Conservation (phyloP, 2,888 invertebrate species). For the Hemaris fuciformis region DNA sequence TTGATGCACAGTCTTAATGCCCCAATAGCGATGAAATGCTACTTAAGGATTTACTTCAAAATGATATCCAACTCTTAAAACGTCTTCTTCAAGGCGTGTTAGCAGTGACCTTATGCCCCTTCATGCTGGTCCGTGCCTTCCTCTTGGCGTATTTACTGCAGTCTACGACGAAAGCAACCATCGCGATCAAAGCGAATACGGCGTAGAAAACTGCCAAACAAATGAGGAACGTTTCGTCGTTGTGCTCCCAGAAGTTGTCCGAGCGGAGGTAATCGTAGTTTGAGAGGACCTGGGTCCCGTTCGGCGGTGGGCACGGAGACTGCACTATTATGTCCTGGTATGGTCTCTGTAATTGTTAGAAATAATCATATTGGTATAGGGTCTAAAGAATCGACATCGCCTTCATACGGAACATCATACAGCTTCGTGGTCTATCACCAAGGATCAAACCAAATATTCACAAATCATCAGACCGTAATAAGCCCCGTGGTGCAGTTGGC, state of each 20-base stretch:
- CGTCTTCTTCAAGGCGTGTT: conserved; percentile 79
- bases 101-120: conserved; percentile 79
- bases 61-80: neutral
- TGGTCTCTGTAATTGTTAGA: conserved; percentile 82
- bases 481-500: too few relatives aligned
- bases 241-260: conserved; percentile 73
- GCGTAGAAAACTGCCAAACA: conserved; percentile 83
- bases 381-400: too few relatives aligned
- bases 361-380: neutral
- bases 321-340: conserved; percentile 94
- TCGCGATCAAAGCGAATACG: conserved; percentile 82
- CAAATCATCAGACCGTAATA: too few relatives aligned
- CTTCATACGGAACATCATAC: too few relatives aligned
- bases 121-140: conserved; percentile 73
- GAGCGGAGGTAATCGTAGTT: conserved; percentile 66
- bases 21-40: neutral
- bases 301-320: conserved; percentile 89
- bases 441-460: too few relatives aligned
- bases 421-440: too few relatives aligned
- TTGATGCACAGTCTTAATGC: neutral
- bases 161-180: conserved; percentile 83
- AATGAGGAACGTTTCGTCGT: conserved; percentile 80
- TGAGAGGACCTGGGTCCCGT: conserved; percentile 86
- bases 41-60: neutral
- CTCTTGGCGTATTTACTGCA: conserved; percentile 77